Base-by-base conservation (phyloP, 2,797 vertebrate species). In the Xiphophorus birchmanni region DNA sequence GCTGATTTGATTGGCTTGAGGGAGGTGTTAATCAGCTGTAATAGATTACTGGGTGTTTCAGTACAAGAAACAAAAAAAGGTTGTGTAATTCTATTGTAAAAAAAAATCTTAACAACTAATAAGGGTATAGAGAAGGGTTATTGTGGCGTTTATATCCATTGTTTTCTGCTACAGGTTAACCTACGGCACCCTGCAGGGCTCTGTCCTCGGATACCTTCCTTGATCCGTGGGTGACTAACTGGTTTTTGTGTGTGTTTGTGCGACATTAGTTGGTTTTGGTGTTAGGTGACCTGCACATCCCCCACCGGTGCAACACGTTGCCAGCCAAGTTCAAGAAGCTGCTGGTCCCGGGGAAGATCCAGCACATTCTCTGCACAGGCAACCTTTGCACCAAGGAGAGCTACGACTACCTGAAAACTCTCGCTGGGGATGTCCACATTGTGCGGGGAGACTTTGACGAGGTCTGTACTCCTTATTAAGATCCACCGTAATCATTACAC, bases 321-420 rank as follows among this genome's bases (percentile, higher is more conserved):
- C 99, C 99, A 0, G 97, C 98, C 88, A 99, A 99, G 92, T 99
- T 99, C 94, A 99, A 99, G 93, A 99, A 99, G 88, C 95, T 99
- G 85, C 93, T 99, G 93, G 99, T 99, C 9, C 99, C 99, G 0
- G 99, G 99, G 5, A 99, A 99, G 95, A 99, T 99, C 93, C 99
- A 99, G 82, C 99, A 99, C 93, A 99, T 99, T 67, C 97, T 99
- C 82, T 99, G 99, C 94, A 99, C 99, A 0, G 99, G 99, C n/a
- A 99, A 99, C 92, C 97, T 99, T 75, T 99, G 99, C 94, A 99
- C 98, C 82, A 99, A 99, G 95, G 99, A 99, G 94, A 99, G 97
- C 90, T 99, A 99, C 77, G 99, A 99, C 94, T 99, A 99, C 96
- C 96, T 99, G 94, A 99, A 99, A 95, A 99, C 98, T 1, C 96